phyloP scores from a whole-genome alignment of 2,113 vertebrate species.

The Columba livia region DNA sequence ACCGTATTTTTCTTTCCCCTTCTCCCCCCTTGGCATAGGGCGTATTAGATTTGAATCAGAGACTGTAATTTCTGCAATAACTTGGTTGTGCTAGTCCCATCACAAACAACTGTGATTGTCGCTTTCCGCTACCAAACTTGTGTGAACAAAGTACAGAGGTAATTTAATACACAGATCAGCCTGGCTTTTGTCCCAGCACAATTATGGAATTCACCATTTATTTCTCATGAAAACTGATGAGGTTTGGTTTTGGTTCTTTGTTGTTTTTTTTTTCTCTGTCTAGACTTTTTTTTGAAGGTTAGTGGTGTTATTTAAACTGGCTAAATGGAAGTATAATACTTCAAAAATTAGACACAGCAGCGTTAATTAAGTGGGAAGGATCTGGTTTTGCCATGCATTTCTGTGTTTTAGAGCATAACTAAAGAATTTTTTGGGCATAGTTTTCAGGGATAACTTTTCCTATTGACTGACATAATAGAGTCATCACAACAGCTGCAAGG shows the following conservation, averaged over 20 bases:
- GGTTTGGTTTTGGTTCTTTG: neutral
- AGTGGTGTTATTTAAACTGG: neutral
- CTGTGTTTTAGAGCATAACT: conserved; percentile 54
- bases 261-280: neutral
- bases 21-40: neutral
- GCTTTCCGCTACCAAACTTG: neutral
- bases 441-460: conserved; percentile 47
- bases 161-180: conserved; percentile 13
- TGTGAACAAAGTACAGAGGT: neutral
- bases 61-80: neutral
- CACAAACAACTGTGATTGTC: neutral
- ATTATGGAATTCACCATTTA: conserved; percentile 33
- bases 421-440: conserved; percentile 32
- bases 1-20: neutral
- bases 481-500: conserved; percentile 80
- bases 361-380: conserved; percentile 30
- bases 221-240: conserved; percentile 52
- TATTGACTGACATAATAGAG: conserved; percentile 71
- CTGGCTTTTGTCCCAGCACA: conserved; percentile 29
- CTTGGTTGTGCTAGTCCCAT: neutral
- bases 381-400: conserved; percentile 17
- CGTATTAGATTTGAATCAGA: neutral
- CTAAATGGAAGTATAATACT: neutral
- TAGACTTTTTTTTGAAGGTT: neutral
- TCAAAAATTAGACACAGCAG: conserved; percentile 33